Conservation (phyloP, 2,113 vertebrate species). For the Eublepharis macularius region DNA sequence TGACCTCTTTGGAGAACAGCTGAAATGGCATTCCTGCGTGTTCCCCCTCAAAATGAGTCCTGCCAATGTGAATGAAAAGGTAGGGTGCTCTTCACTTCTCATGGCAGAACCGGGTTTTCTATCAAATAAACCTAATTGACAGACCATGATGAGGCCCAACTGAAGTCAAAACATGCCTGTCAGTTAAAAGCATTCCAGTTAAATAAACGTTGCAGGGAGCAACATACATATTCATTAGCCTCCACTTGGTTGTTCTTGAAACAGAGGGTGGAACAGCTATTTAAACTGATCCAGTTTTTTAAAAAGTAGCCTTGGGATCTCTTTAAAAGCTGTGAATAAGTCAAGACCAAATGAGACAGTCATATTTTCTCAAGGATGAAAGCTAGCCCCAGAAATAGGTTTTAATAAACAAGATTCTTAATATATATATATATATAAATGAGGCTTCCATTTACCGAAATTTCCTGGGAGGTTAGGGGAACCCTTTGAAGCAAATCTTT, state of each 20-base stretch:
- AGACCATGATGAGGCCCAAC: neutral
- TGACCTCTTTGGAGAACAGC: no score
- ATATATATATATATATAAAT: neutral
- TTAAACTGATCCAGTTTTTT: constrained; percentile 30
- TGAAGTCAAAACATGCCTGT: neutral
- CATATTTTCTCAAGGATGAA: constrained; percentile 50
- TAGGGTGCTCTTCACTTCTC: neutral
- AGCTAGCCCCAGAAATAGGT: constrained; percentile 38
- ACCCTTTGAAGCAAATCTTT: neutral
- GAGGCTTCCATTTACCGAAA: neutral
- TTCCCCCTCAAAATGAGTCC: no score
- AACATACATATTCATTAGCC: constrained; percentile 5
- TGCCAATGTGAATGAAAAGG: no score
- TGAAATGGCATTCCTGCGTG: no score
- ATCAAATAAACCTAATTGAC: neutral
- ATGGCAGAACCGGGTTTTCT: neutral
- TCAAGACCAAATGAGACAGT: constrained; percentile 5
- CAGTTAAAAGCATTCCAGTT: neutral
- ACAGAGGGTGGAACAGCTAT: constrained; percentile 38
- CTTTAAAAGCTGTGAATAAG: constrained; percentile 56
- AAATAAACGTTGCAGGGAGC: neutral
- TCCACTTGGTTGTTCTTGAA: constrained; percentile 28
- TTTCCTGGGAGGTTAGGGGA: neutral
- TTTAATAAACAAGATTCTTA: constrained; percentile 56
- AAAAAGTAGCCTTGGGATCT: constrained; percentile 20